Percentiles rank a stretch among this genome's conserved stretches.
These are phyloP conservation scores for Dasypolia templi DNA, from an alignment of 2,888 invertebrate species.

Conservation along the genomic window DNA sequence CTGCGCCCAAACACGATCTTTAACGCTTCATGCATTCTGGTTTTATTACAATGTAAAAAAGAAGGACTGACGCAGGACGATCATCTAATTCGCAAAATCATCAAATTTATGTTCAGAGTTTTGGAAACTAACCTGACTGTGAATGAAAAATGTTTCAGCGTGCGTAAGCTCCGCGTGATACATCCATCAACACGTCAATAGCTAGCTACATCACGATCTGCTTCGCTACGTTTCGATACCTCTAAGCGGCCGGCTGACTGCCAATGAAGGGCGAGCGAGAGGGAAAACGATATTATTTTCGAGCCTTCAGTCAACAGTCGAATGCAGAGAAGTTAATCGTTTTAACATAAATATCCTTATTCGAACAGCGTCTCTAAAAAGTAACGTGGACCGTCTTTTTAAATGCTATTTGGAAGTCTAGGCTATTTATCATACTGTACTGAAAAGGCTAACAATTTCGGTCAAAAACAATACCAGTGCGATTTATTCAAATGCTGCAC, in stretches of 20 bases:
- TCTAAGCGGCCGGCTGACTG: background rate
- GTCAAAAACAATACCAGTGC: constrained; percentile 50
- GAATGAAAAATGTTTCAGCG: background rate
- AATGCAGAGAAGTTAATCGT: background rate
- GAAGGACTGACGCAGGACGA: background rate
- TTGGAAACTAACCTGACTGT: background rate
- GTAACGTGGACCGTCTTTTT: background rate
- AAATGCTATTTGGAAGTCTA: constrained; percentile 25
- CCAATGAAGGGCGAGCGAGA: background rate
- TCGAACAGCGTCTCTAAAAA: background rate
- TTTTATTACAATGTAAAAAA: constrained; percentile 17
- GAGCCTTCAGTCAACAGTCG: background rate
- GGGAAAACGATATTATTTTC: background rate
- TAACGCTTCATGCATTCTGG: constrained; percentile 27
- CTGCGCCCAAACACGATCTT: constrained; percentile 30
- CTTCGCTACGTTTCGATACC: constrained; percentile 2
- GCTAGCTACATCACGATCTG: constrained; percentile 1
- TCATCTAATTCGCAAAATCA: background rate
- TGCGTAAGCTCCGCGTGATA: background rate
- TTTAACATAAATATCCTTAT: constrained; percentile 4
- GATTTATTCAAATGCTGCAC: constrained; percentile 52
- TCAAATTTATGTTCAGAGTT: background rate
- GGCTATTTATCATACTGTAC: constrained; percentile 30
- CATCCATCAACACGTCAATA: background rate
- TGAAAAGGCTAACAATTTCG: constrained; percentile 33